Evolutionary conservation across 2,113 vertebrate species (phyloP).

Genomic region (Microtus oregoni): DNA sequence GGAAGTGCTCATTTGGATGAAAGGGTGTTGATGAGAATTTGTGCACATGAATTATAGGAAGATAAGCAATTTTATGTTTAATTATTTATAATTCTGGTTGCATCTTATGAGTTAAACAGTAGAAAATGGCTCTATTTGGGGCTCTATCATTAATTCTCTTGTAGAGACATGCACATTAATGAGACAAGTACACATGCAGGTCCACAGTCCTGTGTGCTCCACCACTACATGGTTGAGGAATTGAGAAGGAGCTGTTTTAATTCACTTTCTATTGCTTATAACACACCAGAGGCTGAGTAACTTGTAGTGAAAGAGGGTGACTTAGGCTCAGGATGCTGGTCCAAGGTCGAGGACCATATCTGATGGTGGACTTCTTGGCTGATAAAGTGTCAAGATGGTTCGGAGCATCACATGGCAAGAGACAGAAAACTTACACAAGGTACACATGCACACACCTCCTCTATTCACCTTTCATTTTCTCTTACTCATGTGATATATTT

Average conservation of each 20-base stretch:
- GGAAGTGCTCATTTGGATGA: not conserved
- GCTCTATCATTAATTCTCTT: not conserved
- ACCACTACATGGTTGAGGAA: not conserved
- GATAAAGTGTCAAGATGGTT: not conserved
- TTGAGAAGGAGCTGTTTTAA: not conserved
- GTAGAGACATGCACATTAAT: not conserved
- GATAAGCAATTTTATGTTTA: not conserved
- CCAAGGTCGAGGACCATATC: not conserved
- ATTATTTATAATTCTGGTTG: slow-evolving; percentile 21
- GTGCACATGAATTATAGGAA: not conserved
- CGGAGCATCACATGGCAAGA: not conserved
- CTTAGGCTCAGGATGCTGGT: not conserved
- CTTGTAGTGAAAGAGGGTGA: not conserved
- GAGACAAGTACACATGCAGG: not conserved
- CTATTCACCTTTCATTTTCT: not conserved
- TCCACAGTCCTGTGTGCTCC: not conserved
- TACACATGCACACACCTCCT: not conserved
- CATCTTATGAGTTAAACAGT: slow-evolving; percentile 38
- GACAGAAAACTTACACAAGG: not conserved
- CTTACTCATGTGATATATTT: not conserved
- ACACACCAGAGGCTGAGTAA: not conserved
- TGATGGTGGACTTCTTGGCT: not conserved
- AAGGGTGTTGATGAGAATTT: slow-evolving; percentile 23
- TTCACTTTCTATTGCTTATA: not conserved
- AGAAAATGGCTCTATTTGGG: slow-evolving; percentile 25